phyloP scores from a whole-genome alignment of 2,888 invertebrate genomes.

The Zelleria hepariella region DNA sequence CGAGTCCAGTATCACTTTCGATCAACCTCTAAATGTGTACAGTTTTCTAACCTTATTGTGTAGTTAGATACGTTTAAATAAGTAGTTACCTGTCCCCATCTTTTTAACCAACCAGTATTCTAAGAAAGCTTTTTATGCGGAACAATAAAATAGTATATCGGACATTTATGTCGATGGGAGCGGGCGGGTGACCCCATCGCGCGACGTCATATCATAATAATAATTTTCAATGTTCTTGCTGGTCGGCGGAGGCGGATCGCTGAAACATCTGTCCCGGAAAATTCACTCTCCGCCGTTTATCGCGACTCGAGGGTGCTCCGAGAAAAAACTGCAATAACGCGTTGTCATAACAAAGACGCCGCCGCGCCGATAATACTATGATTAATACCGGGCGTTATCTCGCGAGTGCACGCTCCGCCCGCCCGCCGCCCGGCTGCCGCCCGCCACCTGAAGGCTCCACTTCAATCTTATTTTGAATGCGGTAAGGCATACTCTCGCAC shows the following conservation, averaged over 20 bases:
- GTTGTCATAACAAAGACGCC: slow-evolving; percentile 70
- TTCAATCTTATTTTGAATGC: not conserved
- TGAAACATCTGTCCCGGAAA: slow-evolving; percentile 71
- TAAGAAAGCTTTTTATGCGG: not conserved
- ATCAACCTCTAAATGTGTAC: not conserved
- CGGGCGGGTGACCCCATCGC: slow-evolving; percentile 1
- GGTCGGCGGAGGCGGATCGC: slow-evolving; percentile 32
- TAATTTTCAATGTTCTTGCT: slow-evolving; percentile 58
- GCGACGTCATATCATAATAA: slow-evolving; percentile 22
- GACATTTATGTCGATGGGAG: not conserved
- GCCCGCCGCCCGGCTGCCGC: slow-evolving; percentile 15
- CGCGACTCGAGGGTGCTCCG: slow-evolving; percentile 58
- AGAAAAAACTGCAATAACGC: slow-evolving; percentile 69
- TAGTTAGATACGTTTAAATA: not conserved
- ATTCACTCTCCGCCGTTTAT: slow-evolving; percentile 63
- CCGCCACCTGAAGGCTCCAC: not conserved
- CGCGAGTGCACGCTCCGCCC: slow-evolving; percentile 63
- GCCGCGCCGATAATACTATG: slow-evolving; percentile 68
- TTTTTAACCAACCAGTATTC: not conserved
- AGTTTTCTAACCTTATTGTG: not conserved
- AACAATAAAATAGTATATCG: not conserved
- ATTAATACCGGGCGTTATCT: slow-evolving; percentile 71
- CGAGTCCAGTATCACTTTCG: not conserved
- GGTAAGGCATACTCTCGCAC: slow-evolving; percentile 11
- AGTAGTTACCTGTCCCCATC: not conserved